A percentile compares a stretch with the other conserved stretches of the same genome.
Evolutionary conservation across 2,888 invertebrate species (phyloP).

Genomic region (Drosophila maculinotata): DNA sequence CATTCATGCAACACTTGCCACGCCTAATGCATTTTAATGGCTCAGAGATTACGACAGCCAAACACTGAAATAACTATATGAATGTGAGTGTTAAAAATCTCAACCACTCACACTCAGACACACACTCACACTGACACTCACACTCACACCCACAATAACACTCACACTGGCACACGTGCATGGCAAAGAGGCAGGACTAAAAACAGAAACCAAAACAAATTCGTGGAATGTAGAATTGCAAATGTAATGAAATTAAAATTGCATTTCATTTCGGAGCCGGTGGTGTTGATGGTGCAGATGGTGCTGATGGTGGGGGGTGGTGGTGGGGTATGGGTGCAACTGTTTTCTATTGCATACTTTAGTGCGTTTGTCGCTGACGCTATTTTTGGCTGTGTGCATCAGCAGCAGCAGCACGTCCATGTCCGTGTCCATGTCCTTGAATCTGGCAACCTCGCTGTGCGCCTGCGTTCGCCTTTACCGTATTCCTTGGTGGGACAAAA

Average conservation of each 20-base stretch:
- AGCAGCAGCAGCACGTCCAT: constrained; percentile 9
- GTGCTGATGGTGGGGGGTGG: background rate
- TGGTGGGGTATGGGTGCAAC: constrained; percentile 10
- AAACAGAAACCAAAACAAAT: constrained; percentile 62
- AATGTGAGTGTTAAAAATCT: constrained; percentile 39
- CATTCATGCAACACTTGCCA: constrained; percentile 45
- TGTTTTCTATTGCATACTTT: constrained; percentile 60
- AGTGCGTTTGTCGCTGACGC: constrained; percentile 32
- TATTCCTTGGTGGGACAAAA: constrained; percentile 8
- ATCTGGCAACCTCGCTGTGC: constrained; percentile 25
- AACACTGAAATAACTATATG: constrained; percentile 44
- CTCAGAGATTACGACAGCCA: constrained; percentile 40
- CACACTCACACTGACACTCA: constrained; percentile 6
- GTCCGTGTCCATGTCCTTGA: constrained; percentile 49
- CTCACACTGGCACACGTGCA: constrained; percentile 9
- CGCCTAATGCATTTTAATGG: constrained; percentile 76
- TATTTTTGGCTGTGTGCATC: constrained; percentile 55
- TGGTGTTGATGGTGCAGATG: background rate
- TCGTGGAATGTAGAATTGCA: constrained; percentile 49
- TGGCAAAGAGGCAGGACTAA: constrained; percentile 6
- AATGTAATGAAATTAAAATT: constrained; percentile 73
- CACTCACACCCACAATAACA: background rate
- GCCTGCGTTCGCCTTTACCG: constrained; percentile 27
- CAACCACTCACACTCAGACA: constrained; percentile 13
- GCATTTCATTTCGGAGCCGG: constrained; percentile 57